Evolutionary conservation across 2,113 vertebrate genomes (phyloP), one percentile per base, ranked within the genome.

Genomic region (Gopherus flavomarginatus): DNA sequence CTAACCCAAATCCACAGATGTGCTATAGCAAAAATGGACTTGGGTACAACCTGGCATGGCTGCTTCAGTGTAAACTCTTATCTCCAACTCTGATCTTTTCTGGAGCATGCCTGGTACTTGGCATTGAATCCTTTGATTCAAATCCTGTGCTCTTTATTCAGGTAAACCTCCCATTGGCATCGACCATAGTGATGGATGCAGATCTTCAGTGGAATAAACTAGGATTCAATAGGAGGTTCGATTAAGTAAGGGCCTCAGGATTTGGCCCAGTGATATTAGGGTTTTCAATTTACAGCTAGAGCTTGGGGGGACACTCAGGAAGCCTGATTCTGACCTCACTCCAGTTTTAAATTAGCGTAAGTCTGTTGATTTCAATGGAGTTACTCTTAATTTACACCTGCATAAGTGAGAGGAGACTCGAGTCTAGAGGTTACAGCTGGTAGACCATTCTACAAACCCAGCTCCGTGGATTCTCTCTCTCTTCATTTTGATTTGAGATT

Each of bases 61-160:
- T 78, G 91, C 0, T 1, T 35, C 57, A 56, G 57, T 87, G 75
- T 22, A 79, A 87, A 29, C 16, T n/a, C 80, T 62, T 16, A 38
- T 84, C 44, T 82, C 86, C 54, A 89, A 83, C 75, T 79, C 54
- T 65, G 22, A 81, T 81, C 38, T 90, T 56, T 62, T 81, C 83
- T 72, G 77, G 44, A 87, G 52, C 81, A 84, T 83, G 57, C 27
- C 35, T 42, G 27, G 19, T 35, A 49, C 72, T 78, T 65, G 31
- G 69, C 44, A 27, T 44, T 0, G 1, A 50, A 85, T 47, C 78
- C 9, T 8, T 11, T 27, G 91, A 83, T 82, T 11, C 49, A 84
- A 49, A 49, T 42, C 42, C 57, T 50, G 50, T 47, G 38, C 24
- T 27, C 72, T 77, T 44, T 47, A 35, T 2, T 72, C 75, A 85